Evolutionary conservation across 2,888 invertebrate genomes (phyloP), one percentile per base, ranked within the genome.

Genomic region (Torymus auratus): DNA sequence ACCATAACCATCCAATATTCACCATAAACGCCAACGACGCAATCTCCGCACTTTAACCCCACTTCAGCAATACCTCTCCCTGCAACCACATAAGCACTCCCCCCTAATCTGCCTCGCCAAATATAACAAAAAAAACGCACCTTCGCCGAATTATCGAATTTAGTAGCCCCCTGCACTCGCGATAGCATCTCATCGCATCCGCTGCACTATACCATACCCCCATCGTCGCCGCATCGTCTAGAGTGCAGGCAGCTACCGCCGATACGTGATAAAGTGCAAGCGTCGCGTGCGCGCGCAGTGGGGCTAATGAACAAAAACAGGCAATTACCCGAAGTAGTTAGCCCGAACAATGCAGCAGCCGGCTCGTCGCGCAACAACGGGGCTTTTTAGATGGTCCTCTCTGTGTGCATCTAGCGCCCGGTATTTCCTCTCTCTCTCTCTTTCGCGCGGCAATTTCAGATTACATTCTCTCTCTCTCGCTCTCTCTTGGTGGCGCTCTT

Each of bases 281-380:
- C 62, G 15, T 41, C 50, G 72, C 52, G 64, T 61, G 14, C 52
- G 82, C 83, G 83, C 82, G 81, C 60, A 41, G 50, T 17, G 17
- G n/a, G 28, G 75, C 83, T 84, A 85, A 86, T 86, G 86, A 85
- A 85, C 85, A 86, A 86, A 87, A 87, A 87, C 86, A 86, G 85
- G 85, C 86, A 86, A 86, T 87, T 87, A 86, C 83, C 83, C 82
- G 83, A 85, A 85, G 85, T 85, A 86, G 85, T 86, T 85, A 84
- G 81, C 78, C 7, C 80, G 85, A 86, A 87, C 86, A 87, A 86
- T 87, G 85, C 83, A 41, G 41, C 41, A 28, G 28, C 28, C 28
- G 7, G 41, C 67, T 83, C 82, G 82, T 78, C 75, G 80, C 65
- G 75, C 78, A 82, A 85, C 84, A 85, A 83, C 82, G 80, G 61